A percentile compares a stretch with the other conserved stretches of the same genome.
phyloP scores from a whole-genome alignment of 2,888 invertebrate genomes.

The Troides oblongomaculatus region DNA sequence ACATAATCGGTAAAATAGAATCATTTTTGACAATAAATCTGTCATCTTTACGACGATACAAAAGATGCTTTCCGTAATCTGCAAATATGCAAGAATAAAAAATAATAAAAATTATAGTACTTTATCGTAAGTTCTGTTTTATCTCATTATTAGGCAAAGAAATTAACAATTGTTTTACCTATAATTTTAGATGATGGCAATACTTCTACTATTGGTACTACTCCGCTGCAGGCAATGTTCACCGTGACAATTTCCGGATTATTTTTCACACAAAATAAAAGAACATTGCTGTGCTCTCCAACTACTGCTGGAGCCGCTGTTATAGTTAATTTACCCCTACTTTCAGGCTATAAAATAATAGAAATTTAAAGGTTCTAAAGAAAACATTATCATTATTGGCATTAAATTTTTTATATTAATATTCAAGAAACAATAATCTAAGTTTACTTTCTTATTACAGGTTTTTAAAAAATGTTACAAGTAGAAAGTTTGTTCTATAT shows the following conservation, averaged over 20 bases:
- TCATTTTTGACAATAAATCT: conserved; percentile 78
- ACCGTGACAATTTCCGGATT: conserved; percentile 80
- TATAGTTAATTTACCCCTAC: conserved; percentile 57
- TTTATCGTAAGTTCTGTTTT: not conserved
- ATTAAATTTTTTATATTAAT: not conserved
- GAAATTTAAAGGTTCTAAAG: not conserved
- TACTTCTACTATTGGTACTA: conserved; percentile 73
- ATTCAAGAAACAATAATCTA: too few species aligned
- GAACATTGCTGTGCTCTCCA: conserved; percentile 51
- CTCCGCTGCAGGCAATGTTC: conserved; percentile 73
- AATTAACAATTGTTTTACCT: conserved; percentile 43
- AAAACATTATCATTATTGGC: not conserved
- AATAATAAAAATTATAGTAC: not conserved
- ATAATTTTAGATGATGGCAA: conserved; percentile 63
- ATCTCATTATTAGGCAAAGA: not conserved
- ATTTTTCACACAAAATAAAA: conserved; percentile 74
- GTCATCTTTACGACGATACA: conserved; percentile 72
- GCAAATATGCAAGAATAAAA: conserved; percentile 35
- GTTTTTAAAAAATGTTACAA: not conserved
- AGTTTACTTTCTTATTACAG: too few species aligned
- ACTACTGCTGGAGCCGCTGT: conserved; percentile 65
- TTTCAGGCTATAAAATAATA: conserved; percentile 55
- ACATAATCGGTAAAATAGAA: conserved; percentile 77
- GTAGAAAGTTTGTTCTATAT: conserved; percentile 15
- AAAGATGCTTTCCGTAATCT: conserved; percentile 77